These are phyloP conservation scores for Amyelois transitella DNA, from an alignment of 1,140 invertebrate species.

Conservation along the genomic window DNA sequence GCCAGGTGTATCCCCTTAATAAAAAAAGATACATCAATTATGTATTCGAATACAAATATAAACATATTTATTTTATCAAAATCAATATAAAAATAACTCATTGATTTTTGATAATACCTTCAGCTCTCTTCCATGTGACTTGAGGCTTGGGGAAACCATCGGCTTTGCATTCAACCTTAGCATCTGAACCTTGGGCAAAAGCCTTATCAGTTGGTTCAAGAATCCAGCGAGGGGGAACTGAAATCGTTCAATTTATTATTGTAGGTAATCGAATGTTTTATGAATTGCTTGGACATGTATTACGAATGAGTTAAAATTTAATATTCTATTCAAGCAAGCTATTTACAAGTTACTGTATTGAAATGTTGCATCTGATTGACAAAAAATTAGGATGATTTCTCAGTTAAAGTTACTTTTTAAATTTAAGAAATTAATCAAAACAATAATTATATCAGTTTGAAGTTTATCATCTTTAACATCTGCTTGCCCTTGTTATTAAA, in stretches of 20 bases:
- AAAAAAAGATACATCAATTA: not conserved
- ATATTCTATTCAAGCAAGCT: too few species aligned
- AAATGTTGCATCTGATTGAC: too few species aligned
- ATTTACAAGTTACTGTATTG: too few species aligned
- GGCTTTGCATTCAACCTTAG: conserved; percentile 95
- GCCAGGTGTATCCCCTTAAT: conserved; percentile 87
- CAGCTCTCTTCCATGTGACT: conserved; percentile 96
- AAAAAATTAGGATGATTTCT: too few species aligned
- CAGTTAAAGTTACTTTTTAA: too few species aligned
- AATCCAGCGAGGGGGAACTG: conserved; percentile 97
- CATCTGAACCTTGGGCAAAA: conserved; percentile 94
- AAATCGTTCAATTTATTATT: conserved; percentile 45
- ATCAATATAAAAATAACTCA: not conserved
- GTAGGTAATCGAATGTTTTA: not conserved
- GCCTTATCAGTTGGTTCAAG: conserved; percentile 95
- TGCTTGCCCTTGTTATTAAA: too few species aligned
- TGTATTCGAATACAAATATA: not conserved
- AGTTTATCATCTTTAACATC: too few species aligned
- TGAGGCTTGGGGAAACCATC: conserved; percentile 95
- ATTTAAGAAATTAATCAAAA: too few species aligned
- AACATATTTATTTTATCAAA: not conserved
- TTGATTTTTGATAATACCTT: conserved; percentile 78
- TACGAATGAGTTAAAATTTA: too few species aligned
- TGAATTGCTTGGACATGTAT: too few species aligned
- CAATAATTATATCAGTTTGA: too few species aligned